Percentiles rank a stretch among this genome's conserved stretches.
Evolutionary conservation across 2,113 vertebrate genomes (phyloP).

Genomic region (Condylura cristata): DNA sequence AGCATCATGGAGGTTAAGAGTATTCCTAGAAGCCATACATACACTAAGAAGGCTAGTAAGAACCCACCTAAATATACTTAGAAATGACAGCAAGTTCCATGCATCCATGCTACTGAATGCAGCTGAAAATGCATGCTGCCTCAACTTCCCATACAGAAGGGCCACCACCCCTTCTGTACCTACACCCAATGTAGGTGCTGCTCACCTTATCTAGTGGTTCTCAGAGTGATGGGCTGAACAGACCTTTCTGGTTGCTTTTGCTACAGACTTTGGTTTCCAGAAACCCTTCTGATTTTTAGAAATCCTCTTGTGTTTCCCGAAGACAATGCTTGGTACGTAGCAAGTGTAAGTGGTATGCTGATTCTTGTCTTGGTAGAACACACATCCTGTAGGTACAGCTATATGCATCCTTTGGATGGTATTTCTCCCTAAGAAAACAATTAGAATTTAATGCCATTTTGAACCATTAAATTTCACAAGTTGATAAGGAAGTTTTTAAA

Average conservation of each 20-base stretch:
- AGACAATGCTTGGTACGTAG: background rate
- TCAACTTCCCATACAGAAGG: background rate
- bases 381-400: background rate
- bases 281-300: background rate
- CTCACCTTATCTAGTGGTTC: background rate
- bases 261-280: background rate
- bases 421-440: slow-evolving; percentile 42
- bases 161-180: background rate
- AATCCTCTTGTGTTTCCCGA: background rate
- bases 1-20: background rate
- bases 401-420: background rate
- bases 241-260: background rate
- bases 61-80: background rate
- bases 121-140: background rate
- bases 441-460: slow-evolving; percentile 52
- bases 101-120: background rate
- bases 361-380: background rate
- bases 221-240: background rate
- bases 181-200: background rate
- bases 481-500: slow-evolving; percentile 16
- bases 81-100: background rate
- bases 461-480: slow-evolving; percentile 50
- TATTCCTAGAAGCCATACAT: background rate
- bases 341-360: background rate
- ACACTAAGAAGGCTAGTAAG: background rate